These are phyloP conservation scores for Colius striatus DNA, from an alignment of 2,113 vertebrate species.

Conservation along the genomic window DNA sequence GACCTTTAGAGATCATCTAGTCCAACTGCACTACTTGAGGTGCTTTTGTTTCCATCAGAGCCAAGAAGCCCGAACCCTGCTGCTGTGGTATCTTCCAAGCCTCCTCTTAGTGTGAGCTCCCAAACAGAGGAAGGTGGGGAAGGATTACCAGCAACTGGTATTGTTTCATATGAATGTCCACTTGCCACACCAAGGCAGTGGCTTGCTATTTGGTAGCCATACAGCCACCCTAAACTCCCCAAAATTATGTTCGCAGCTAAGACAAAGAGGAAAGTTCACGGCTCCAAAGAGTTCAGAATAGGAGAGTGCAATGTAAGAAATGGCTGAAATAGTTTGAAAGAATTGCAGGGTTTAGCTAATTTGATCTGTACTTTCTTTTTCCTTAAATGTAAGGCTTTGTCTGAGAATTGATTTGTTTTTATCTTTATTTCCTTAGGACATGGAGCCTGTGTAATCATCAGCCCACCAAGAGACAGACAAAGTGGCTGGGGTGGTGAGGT, in stretches of 20 bases:
- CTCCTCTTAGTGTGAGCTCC: not conserved
- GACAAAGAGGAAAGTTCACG: not conserved
- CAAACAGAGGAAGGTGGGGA: fast-evolving
- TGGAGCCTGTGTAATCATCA: not conserved
- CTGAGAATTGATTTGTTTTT: not conserved
- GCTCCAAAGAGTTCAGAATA: not conserved
- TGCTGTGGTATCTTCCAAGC: not conserved
- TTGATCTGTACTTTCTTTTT: not conserved
- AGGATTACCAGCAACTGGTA: not conserved
- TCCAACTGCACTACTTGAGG: too few relatives aligned
- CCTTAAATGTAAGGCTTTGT: not conserved
- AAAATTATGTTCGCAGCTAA: not conserved
- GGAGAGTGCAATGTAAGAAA: not conserved
- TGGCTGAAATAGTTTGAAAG: not conserved
- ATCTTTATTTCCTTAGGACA: not conserved
- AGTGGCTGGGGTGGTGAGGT: not conserved
- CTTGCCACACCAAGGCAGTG: not conserved
- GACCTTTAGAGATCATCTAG: too few relatives aligned
- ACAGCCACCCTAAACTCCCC: not conserved
- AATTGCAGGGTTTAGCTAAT: fast-evolving
- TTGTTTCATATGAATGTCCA: not conserved
- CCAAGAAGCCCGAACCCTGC: not conserved
- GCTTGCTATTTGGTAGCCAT: not conserved
- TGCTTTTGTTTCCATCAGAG: not conserved
- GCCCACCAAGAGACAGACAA: not conserved